Conservation (phyloP, 2,113 vertebrate species). For the Nestor notabilis region DNA sequence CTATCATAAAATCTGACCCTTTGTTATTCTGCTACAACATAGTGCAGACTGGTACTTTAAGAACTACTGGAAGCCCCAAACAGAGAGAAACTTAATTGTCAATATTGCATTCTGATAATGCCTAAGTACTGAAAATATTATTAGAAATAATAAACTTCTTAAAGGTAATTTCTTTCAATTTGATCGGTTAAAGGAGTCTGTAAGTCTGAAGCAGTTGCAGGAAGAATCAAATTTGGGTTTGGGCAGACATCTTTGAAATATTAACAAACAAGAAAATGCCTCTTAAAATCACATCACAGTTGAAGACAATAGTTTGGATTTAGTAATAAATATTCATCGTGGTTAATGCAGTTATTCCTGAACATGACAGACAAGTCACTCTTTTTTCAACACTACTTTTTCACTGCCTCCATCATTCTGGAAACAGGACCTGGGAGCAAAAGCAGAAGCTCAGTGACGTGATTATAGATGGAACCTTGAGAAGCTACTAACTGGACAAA, state of each 20-base stretch:
- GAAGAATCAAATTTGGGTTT: background rate
- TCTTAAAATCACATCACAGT: background rate
- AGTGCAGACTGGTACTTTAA: background rate
- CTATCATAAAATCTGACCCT: background rate
- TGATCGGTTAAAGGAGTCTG: background rate
- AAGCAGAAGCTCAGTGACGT: background rate
- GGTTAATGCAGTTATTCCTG: background rate
- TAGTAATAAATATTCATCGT: background rate
- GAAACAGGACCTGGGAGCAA: background rate
- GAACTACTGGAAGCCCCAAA: background rate
- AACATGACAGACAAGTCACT: background rate
- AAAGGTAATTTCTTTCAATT: background rate
- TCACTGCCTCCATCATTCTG: background rate
- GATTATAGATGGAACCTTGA: background rate
- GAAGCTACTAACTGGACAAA: background rate
- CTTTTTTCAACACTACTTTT: background rate
- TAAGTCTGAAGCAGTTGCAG: background rate
- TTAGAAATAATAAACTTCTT: background rate
- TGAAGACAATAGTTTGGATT: background rate
- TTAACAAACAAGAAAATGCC: background rate
- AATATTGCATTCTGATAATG: background rate
- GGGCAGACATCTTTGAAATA: background rate
- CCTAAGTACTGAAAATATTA: background rate
- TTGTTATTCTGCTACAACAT: background rate
- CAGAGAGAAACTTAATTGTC: background rate